Base-by-base conservation (phyloP, 2,888 invertebrate genomes). In the Poecilus cupreus region DNA sequence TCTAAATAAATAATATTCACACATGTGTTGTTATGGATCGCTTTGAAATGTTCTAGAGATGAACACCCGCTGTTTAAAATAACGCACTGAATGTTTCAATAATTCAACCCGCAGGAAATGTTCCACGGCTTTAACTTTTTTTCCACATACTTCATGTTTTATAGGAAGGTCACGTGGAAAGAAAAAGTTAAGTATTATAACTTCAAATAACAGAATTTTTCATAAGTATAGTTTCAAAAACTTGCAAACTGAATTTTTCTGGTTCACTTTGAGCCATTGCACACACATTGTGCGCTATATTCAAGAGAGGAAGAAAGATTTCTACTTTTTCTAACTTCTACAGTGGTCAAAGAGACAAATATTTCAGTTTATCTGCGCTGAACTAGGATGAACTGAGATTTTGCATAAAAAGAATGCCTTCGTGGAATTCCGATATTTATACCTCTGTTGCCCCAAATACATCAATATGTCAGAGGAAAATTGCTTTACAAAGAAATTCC, bases 181-280 rank as follows among this genome's bases (percentile, higher is more conserved):
- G 51, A 51, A 18, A 51, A 51, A 51, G 51, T 51, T 51, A 51
- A 51, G 51, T 51, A 18, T 51, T 51, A 18, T 18, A 57, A 57
- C 57, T 24, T 57, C 24, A 13, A 24, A 57, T 57, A 57, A 57
- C 11, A 24, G 24, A n/a, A 57, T 2, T 57, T 57, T 57, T 57
- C 24, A 57, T 57, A 57, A 57, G 57, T 57, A 57, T 57, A 57
- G 57, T 24, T 57, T 57, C 4, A n/a, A 57, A 57, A 24, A 57
- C 24, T 57, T 57, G 11, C 11, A 24, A 57, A 57, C 57, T 57
- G 22, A 22, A 57, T 57, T 57, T 57, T 57, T 57, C 57, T 57
- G 13, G 24, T 24, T 57, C 13, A 24, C 24, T 57, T 57, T 24
- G n/a, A 57, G 57, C 20, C 57, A 57, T 10, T 57, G 57, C n/a